Evolutionary conservation across 2,113 vertebrate genomes (phyloP).

Genomic region (Marmota monax): DNA sequence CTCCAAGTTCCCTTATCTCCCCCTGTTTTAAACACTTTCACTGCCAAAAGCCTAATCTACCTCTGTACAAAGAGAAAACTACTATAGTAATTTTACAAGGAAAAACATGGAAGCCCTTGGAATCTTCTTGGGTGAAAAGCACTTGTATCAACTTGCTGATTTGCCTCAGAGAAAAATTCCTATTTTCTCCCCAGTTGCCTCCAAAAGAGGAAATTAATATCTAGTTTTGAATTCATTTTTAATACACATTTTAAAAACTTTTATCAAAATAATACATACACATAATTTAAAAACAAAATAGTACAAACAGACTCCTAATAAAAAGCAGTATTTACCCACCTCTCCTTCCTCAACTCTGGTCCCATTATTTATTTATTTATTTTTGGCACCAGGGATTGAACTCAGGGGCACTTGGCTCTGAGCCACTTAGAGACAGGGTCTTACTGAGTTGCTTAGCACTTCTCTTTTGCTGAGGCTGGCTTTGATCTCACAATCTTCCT

Average conservation of each 20-base stretch:
- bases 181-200: slow-evolving; percentile 51
- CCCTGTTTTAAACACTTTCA: neutral
- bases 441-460: too few relatives aligned
- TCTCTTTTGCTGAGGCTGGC: too few relatives aligned
- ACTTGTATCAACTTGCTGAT: slow-evolving; percentile 10
- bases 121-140: neutral
- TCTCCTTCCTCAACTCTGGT: neutral
- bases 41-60: slow-evolving; percentile 26
- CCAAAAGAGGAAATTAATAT: slow-evolving; percentile 66
- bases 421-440: too few relatives aligned
- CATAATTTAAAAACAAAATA: slow-evolving; percentile 36
- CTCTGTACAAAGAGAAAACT: neutral
- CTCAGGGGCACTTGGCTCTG: too few relatives aligned
- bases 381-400: too few relatives aligned
- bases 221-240: slow-evolving; percentile 65
- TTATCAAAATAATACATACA: slow-evolving; percentile 32
- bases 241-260: slow-evolving; percentile 37
- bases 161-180: neutral
- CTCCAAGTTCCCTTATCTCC: slow-evolving; percentile 31
- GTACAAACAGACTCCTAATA: neutral
- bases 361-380: neutral
- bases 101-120: neutral
- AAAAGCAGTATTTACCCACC: neutral
- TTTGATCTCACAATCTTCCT: too few relatives aligned
- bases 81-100: accelerated